Evolutionary conservation across 1,140 invertebrate genomes (phyloP).

Genomic region (Cryptotermes secundus): DNA sequence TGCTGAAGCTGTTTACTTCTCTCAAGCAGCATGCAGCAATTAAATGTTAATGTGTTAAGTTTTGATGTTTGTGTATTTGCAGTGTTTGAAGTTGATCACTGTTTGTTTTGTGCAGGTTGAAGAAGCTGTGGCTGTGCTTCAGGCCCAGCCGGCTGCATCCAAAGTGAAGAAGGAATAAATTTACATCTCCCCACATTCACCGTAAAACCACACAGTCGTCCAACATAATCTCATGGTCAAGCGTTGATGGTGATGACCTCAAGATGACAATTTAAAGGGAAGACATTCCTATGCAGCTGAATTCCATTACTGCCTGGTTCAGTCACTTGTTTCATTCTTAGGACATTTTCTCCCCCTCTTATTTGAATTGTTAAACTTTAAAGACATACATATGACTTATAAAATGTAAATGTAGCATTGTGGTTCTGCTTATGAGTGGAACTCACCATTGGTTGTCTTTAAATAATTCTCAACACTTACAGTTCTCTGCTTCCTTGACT

Average conservation of each 20-base stretch:
- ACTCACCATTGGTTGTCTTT: background rate
- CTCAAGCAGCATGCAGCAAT: too few relatives aligned
- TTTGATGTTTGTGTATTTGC: too few relatives aligned
- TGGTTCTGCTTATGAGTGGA: background rate
- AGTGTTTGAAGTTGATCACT: background rate
- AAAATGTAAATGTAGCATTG: background rate
- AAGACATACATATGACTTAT: background rate
- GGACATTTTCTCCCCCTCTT: background rate
- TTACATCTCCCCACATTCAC: conserved; percentile 5
- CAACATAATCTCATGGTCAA: background rate
- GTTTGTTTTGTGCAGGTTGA: conserved; percentile 63
- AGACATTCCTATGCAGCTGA: background rate
- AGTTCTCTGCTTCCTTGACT: conserved; percentile 11
- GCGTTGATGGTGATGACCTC: background rate
- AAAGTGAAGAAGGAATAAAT: conserved; percentile 67
- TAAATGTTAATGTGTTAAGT: too few relatives aligned
- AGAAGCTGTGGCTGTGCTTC: conserved; percentile 94
- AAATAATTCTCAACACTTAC: background rate
- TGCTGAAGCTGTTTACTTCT: too few relatives aligned
- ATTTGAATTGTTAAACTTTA: background rate
- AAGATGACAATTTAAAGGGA: background rate
- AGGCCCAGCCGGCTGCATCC: conserved; percentile 83
- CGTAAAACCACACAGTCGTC: background rate
- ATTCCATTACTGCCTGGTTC: background rate
- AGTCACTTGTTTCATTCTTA: background rate